Evolutionary conservation across 1,140 invertebrate species (phyloP).

Genomic region (Tetramorium simillimum): DNA sequence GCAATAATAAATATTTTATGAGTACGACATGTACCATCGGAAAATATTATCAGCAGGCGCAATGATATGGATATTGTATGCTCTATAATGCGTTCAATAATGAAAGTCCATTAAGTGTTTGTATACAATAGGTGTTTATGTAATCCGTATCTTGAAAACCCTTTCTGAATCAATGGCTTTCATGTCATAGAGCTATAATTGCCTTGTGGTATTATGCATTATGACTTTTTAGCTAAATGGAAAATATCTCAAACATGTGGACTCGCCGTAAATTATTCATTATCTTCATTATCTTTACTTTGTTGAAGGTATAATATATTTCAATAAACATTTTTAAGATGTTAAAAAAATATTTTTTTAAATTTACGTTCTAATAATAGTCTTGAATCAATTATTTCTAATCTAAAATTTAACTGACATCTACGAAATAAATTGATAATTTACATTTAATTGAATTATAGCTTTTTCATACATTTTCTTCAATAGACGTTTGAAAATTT

Average conservation of each 20-base stretch:
- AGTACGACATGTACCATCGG: neutral
- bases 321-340: neutral
- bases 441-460: slow-evolving; percentile 6
- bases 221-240: slow-evolving; percentile 11
- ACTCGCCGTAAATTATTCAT: neutral
- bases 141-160: slow-evolving; percentile 40
- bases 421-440: neutral
- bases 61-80: slow-evolving; percentile 25
- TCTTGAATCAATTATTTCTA: neutral
- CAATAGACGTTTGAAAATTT: neutral
- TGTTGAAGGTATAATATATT: neutral
- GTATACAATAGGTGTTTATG: slow-evolving; percentile 10
- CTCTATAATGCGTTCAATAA: slow-evolving; percentile 18
- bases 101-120: slow-evolving; percentile 44
- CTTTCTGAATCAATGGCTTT: slow-evolving; percentile 15
- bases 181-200: neutral
- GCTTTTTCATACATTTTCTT: neutral
- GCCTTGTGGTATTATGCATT: neutral
- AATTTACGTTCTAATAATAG: neutral
- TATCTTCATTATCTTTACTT: neutral
- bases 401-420: neutral
- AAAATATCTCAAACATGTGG: slow-evolving; percentile 14
- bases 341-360: neutral
- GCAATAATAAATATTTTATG: slow-evolving; percentile 47
- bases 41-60: slow-evolving; percentile 26